phyloP scores from a whole-genome alignment of 2,888 invertebrate species.

The Trachelus tabidus region DNA sequence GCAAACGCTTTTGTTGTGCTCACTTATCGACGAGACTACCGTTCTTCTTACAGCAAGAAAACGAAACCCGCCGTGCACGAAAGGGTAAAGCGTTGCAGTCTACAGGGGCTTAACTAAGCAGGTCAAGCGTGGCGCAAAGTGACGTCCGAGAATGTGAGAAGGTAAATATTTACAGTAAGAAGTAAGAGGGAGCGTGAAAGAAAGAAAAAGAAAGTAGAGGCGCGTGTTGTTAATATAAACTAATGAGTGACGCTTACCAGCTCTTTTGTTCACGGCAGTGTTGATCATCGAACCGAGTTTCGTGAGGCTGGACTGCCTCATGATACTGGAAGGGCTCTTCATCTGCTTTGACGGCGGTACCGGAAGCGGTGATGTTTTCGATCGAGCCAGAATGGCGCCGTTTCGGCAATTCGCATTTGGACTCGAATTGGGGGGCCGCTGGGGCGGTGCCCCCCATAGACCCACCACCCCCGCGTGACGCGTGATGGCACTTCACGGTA shows the following conservation, averaged over 20 bases:
- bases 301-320: constrained; percentile 74
- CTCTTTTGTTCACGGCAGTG: constrained; percentile 70
- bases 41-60: neutral
- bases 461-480: constrained; percentile 65
- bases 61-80: neutral
- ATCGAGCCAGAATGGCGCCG: constrained; percentile 49
- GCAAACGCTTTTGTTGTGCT: neutral
- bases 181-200: neutral
- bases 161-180: neutral
- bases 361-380: constrained; percentile 49
- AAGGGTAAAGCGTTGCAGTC: neutral
- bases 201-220: neutral
- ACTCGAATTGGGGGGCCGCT: constrained; percentile 62
- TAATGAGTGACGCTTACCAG: constrained; percentile 52
- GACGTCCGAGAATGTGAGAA: neutral
- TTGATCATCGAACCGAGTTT: constrained; percentile 74
- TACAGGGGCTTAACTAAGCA: neutral
- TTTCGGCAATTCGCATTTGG: constrained; percentile 51
- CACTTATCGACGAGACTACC: neutral
- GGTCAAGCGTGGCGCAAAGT: neutral
- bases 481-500: constrained; percentile 49
- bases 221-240: neutral
- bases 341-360: constrained; percentile 59
- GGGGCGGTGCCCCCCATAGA: constrained; percentile 65
- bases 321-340: constrained; percentile 67